A percentile compares a stretch with the other conserved stretches of the same genome.
These are phyloP conservation scores for Hirudinaria manillensis DNA, from an alignment of 2,888 invertebrate genomes.

Conservation along the genomic window DNA sequence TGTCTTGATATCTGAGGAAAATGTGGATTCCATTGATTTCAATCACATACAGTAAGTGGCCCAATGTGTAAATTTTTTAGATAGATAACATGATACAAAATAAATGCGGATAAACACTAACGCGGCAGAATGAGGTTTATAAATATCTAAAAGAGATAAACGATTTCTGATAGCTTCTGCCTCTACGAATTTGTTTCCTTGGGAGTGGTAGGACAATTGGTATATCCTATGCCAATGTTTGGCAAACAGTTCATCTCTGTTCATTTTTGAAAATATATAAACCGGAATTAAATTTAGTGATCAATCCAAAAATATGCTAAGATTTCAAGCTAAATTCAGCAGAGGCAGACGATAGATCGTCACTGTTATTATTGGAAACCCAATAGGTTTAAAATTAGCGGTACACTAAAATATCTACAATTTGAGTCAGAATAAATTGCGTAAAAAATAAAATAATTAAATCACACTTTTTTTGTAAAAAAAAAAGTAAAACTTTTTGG, in stretches of 20 bases:
- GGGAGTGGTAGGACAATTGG: not conserved
- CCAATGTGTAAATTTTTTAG: no score
- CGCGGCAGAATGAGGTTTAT: not conserved
- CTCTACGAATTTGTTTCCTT: conserved; percentile 3
- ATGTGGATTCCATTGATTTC: not conserved
- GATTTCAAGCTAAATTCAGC: no score
- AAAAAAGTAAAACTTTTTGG: no score
- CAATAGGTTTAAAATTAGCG: no score
- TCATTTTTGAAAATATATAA: not conserved
- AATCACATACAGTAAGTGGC: not conserved
- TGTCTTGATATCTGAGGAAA: not conserved
- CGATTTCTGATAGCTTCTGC: conserved; percentile 19
- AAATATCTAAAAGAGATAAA: not conserved
- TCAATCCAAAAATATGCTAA: not conserved
- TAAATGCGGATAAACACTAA: not conserved
- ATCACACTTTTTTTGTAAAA: no score
- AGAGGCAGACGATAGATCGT: no score
- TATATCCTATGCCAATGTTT: not conserved
- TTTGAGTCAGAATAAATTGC: no score
- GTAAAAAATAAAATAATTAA: no score
- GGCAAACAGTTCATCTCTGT: not conserved
- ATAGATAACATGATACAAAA: not conserved
- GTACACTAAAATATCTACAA: no score
- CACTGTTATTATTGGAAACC: no score
- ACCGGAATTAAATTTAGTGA: not conserved